phyloP scores from a whole-genome alignment of 2,113 vertebrate species.

The Dipodomys merriami region DNA sequence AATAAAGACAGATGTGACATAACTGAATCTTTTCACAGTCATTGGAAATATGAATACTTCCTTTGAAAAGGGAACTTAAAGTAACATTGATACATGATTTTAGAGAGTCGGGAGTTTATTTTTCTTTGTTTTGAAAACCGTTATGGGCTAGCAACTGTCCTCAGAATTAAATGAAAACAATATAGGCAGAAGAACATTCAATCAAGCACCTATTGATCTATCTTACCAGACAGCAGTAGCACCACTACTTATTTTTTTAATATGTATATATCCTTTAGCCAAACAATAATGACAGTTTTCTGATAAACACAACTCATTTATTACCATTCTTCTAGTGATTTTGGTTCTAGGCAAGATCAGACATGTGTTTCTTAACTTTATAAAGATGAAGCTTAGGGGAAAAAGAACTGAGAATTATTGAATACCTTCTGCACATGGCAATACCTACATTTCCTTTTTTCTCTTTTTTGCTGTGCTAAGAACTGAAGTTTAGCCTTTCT shows the following conservation, averaged over 20 bases:
- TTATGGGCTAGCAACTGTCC: conserved; percentile 10
- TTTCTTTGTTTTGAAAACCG: neutral
- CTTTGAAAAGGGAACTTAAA: conserved; percentile 26
- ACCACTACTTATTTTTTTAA: neutral
- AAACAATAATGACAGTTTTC: neutral
- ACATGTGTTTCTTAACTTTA: neutral
- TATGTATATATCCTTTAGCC: neutral
- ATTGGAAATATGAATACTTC: conserved; percentile 40
- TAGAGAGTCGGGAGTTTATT: neutral
- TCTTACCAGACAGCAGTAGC: neutral
- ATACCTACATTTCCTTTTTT: neutral
- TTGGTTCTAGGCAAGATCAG: neutral
- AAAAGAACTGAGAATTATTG: neutral
- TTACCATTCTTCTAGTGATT: neutral
- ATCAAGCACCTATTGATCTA: neutral
- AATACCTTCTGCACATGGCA: neutral
- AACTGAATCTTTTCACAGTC: conserved; percentile 12
- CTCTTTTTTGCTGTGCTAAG: neutral
- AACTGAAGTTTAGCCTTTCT: neutral
- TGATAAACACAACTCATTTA: neutral
- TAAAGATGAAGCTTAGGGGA: too few relatives aligned
- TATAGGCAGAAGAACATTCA: neutral
- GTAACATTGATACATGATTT: conserved; percentile 15
- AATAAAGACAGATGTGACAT: conserved; percentile 67
- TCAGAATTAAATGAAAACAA: conserved; percentile 58